phyloP scores from a whole-genome alignment of 2,113 vertebrate species.

The Prunella fulvescens region DNA sequence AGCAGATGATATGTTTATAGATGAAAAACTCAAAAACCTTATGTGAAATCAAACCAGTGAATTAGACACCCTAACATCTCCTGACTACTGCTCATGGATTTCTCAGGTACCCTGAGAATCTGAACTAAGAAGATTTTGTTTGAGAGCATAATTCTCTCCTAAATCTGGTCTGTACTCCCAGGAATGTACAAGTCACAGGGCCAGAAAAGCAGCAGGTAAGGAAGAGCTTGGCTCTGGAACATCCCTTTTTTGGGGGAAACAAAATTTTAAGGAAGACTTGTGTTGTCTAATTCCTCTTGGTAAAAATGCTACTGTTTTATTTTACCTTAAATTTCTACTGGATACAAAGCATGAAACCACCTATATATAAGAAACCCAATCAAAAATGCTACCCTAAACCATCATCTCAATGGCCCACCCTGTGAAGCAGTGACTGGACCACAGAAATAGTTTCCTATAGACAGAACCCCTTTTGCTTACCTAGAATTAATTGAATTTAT shows the following conservation, averaged over 20 bases:
- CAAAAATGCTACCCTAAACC: rapidly evolving
- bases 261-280: not conserved
- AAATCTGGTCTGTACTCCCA: not conserved
- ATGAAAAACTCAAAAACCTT: not conserved
- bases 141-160: not conserved
- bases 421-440: not conserved
- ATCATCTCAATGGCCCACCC: not conserved
- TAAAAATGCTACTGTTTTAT: not conserved
- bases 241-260: rapidly evolving
- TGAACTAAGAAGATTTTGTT: not conserved
- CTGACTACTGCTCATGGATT: not conserved
- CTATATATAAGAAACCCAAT: not conserved
- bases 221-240: not conserved
- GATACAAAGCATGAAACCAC: not conserved
- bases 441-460: not conserved
- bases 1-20: not conserved
- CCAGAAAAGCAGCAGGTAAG: not conserved
- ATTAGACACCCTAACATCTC: not conserved
- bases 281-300: not conserved
- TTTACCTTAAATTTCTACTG: not conserved
- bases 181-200: not conserved
- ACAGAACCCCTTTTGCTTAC: not conserved
- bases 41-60: not conserved
- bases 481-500: not conserved
- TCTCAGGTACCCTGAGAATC: not conserved